Base-by-base conservation (phyloP, 2,113 vertebrate species). In the Gobiocypris rarus region DNA sequence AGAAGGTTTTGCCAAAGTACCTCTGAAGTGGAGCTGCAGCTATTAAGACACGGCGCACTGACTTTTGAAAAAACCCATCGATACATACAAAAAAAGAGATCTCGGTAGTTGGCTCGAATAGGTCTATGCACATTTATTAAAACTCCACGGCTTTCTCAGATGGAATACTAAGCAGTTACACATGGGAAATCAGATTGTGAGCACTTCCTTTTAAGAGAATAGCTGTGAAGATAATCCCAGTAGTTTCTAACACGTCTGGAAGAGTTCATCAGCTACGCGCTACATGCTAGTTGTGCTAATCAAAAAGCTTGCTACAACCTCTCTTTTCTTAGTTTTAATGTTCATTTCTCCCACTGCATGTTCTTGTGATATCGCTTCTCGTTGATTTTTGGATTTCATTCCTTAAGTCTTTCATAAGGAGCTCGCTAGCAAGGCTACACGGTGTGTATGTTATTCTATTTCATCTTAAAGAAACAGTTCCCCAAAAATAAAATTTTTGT, bases 211-310 rank as follows among this genome's bases (percentile, higher is more conserved):
- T 65, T 8, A 41, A 81, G 45, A 74, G 56, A 71, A 71, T 56
- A 56, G 73, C 80, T 76, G 41, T 13, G 38, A 69, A 80, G 56
- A 83, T 54, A 80, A 83, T 84, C 84, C 81, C 50, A 75, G 41
- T 70, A 45, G 75, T 48, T 69, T 86, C 38, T 31, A 73, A 48
- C 54, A 83, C 15, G 31, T 70, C 38, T 83, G 59, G 5, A 50
- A 48, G 63, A 85, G 65, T 79, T 87, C 71, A 61, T 48, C 43
- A 76, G 76, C 75, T 80, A 54, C 17, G 75, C 82, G 65, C 86
- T 78, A 88, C 83, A 82, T 88, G 88, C 87, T 86, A 82, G 86
- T 63, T 83, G 86, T 87, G 78, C 87, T 89, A 90, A 83, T 89
- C 76, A 85, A 84, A 79, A 82, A 74, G 85, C 87, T 74, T 84